These are phyloP conservation scores for Anguilla pacifica DNA, from an alignment of 2,797 vertebrate genomes.

Conservation along the genomic window DNA sequence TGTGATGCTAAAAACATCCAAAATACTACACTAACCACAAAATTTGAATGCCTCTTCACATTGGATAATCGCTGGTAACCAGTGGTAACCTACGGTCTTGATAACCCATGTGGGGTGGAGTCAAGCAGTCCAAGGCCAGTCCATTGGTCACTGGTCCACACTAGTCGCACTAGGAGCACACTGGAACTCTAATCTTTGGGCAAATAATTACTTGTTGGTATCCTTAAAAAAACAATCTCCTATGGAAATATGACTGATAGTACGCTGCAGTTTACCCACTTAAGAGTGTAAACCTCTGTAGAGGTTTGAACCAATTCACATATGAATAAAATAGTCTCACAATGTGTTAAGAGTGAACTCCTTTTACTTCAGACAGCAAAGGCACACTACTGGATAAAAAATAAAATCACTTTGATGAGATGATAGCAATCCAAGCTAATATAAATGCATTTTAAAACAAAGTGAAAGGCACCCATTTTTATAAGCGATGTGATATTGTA, in stretches of 20 bases:
- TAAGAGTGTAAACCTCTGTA: not conserved
- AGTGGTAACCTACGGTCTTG: not conserved
- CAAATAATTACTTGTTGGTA: not conserved
- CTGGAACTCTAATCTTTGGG: not conserved
- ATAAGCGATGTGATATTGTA: not conserved
- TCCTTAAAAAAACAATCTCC: no score
- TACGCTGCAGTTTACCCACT: no score
- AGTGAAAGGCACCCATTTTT: not conserved
- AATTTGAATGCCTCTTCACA: not conserved
- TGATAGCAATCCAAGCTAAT: not conserved
- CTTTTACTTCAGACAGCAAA: conserved; percentile 16
- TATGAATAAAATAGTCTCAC: not conserved
- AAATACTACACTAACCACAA: not conserved
- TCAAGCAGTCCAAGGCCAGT: not conserved
- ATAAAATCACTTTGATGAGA: conserved; percentile 1
- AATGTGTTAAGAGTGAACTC: not conserved
- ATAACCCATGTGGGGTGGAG: not conserved
- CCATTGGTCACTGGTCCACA: not conserved
- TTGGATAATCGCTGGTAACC: not conserved
- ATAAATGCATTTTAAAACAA: not conserved
- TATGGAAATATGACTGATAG: no score
- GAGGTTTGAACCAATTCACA: not conserved
- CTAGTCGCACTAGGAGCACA: not conserved
- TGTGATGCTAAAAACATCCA: not conserved
- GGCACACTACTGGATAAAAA: conserved; percentile 17